phyloP scores from a whole-genome alignment of 2,113 vertebrate species.

The Candoia aspera region DNA sequence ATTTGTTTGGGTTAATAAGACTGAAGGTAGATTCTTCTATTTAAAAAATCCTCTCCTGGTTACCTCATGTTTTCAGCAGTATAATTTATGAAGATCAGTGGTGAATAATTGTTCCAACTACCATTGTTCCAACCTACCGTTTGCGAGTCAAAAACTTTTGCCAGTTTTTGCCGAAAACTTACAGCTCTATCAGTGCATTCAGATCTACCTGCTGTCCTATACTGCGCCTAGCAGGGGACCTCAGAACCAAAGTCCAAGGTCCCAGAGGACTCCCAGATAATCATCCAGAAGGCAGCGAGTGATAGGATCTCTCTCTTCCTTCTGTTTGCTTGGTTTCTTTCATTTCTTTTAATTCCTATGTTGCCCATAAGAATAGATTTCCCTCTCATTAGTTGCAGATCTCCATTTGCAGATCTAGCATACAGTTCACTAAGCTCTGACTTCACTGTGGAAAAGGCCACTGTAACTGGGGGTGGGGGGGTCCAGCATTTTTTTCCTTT shows the following conservation, averaged over 20 bases:
- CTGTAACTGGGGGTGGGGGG: no score
- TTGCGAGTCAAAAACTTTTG: neutral
- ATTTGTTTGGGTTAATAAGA: neutral
- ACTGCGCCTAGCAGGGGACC: neutral
- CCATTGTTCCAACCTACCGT: no score
- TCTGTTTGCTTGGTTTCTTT: neutral
- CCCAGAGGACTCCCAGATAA: neutral
- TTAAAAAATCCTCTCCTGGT: neutral
- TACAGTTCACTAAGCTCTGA: neutral
- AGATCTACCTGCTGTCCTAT: neutral
- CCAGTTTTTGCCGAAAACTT: neutral
- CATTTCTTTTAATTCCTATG: neutral
- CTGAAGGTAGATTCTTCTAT: neutral
- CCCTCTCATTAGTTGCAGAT: neutral
- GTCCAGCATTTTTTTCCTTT: no score
- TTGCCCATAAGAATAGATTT: neutral
- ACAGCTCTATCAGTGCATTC: neutral
- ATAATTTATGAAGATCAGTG: neutral
- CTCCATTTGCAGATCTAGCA: neutral
- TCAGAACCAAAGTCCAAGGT: neutral
- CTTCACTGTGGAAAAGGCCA: neutral
- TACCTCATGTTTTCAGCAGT: neutral
- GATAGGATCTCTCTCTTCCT: neutral
- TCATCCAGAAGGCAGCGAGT: neutral
- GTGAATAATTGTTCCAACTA: neutral